Evolutionary conservation across 2,888 invertebrate genomes (phyloP).

Genomic region (Papilio demoleus): DNA sequence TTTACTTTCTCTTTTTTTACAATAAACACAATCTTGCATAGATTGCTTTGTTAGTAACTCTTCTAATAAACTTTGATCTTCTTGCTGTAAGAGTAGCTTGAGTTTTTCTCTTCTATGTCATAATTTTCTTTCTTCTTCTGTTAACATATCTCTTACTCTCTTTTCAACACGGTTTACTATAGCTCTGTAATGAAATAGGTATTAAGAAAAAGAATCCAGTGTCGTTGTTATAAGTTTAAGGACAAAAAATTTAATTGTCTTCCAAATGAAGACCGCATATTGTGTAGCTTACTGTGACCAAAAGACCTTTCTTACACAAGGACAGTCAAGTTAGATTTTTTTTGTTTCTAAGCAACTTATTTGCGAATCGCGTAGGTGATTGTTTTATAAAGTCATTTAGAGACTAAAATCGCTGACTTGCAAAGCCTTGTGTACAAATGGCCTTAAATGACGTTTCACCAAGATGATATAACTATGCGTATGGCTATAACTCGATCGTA

Average conservation of each 20-base stretch:
- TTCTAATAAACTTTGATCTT: constrained; percentile 59
- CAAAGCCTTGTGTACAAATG: no score
- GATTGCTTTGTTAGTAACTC: constrained; percentile 60
- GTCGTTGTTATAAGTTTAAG: background rate
- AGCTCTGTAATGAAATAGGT: constrained; percentile 53
- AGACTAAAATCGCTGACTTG: no score
- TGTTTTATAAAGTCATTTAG: no score
- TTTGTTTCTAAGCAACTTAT: no score
- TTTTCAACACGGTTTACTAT: constrained; percentile 69
- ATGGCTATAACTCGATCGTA: no score
- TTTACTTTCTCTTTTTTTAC: constrained; percentile 60
- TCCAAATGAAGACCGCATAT: background rate
- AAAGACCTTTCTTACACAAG: no score
- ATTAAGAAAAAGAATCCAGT: constrained; percentile 2
- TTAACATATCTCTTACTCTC: constrained; percentile 63
- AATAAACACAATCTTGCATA: constrained; percentile 63
- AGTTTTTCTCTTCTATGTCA: constrained; percentile 71
- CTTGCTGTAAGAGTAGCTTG: constrained; percentile 58
- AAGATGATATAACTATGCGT: no score
- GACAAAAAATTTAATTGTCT: background rate
- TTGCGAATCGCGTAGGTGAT: no score
- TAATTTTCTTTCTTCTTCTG: constrained; percentile 66
- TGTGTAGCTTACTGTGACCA: background rate
- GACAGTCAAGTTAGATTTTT: no score
- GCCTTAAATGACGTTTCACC: no score